A percentile compares a stretch with the other conserved stretches of the same genome.
phyloP scores from a whole-genome alignment of 2,113 vertebrate genomes.

The Gopherus evgoodei region DNA sequence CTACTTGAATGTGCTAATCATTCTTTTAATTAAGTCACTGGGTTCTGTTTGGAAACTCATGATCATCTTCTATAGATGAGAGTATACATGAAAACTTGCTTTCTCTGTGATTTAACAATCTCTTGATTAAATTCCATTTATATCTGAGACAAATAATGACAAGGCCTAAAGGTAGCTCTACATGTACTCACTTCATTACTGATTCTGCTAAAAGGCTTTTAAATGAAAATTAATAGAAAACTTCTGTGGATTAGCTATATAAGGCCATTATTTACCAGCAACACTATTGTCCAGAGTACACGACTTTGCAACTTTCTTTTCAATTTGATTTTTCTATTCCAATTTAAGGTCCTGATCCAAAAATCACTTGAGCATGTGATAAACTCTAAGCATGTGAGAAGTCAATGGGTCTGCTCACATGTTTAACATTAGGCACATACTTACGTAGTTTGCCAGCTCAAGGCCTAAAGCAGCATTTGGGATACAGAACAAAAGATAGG shows the following conservation, averaged over 20 bases:
- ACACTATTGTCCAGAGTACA: neutral
- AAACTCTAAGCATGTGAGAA: neutral
- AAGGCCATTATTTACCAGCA: neutral
- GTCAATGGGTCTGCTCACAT: neutral
- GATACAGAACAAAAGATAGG: neutral
- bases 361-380: neutral
- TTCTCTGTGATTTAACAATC: neutral
- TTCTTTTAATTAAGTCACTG: slow-evolving; percentile 8
- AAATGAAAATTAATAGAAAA: slow-evolving; percentile 1
- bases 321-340: neutral
- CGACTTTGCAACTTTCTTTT: neutral
- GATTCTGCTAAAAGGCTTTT: slow-evolving; percentile 13
- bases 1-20: neutral
- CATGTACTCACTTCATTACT: slow-evolving; percentile 18
- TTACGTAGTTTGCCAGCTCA: neutral
- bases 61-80: neutral
- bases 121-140: slow-evolving; percentile 37
- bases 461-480: neutral
- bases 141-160: neutral
- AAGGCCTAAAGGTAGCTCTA: neutral
- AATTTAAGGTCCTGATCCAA: neutral
- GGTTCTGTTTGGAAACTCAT: slow-evolving; percentile 8
- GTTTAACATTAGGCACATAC: neutral
- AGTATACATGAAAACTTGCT: neutral
- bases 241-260: neutral